Percentiles rank a stretch among this genome's conserved stretches.
Evolutionary conservation across 2,797 vertebrate genomes (phyloP).

Genomic region (Limnodromus scolopaceus): DNA sequence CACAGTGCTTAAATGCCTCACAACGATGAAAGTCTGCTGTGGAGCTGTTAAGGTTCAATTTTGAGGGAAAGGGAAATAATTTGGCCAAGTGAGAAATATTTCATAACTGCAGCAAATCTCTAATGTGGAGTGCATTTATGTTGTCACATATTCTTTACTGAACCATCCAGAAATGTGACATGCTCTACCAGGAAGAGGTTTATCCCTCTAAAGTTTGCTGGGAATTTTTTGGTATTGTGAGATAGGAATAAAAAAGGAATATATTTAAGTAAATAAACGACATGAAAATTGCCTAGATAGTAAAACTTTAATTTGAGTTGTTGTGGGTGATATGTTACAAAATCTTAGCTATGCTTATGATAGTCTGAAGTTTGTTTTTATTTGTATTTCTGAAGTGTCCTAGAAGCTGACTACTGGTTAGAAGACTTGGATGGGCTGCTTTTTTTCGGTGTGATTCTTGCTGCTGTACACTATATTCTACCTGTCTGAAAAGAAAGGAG

Average conservation of each 20-base stretch:
- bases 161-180: background rate
- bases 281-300: background rate
- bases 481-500: background rate
- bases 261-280: background rate
- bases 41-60: background rate
- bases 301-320: background rate
- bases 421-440: background rate
- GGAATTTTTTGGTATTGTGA: background rate
- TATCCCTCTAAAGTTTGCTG: background rate
- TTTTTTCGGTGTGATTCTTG: background rate
- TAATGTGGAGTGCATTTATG: background rate
- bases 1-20: background rate
- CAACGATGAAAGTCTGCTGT: background rate
- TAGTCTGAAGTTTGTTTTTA: background rate
- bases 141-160: background rate
- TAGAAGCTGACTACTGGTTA: background rate
- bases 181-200: background rate
- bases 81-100: background rate
- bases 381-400: background rate
- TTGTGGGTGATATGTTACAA: background rate
- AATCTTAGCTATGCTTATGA: background rate
- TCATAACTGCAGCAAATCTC: background rate
- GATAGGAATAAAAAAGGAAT: background rate
- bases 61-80: background rate
- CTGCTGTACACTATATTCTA: background rate